Base-by-base conservation (phyloP, 2,797 vertebrate genomes). In the Phrynocephalus vlangalii region DNA sequence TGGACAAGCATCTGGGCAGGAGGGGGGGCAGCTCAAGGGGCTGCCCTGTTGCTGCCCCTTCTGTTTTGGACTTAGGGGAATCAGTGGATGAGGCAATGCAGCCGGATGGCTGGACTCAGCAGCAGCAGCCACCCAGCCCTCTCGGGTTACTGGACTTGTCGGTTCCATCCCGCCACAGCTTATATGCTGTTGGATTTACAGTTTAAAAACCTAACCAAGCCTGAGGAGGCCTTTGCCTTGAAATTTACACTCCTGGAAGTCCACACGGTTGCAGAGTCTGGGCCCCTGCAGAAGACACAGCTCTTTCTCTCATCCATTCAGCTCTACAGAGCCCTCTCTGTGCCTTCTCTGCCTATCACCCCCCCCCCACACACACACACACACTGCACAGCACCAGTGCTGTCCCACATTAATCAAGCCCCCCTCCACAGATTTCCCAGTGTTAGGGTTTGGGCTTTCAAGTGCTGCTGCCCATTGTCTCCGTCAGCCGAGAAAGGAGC, bases 201-300 rank as follows among this genome's bases (percentile, higher is more conserved):
- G 73, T 84, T 44, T 44, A 44, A 44, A 44, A 44, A 44, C 38
- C 38, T 44, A 44, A 44, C 38, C 75, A 66, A 76, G 7, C 22
- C 3, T 48, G 73, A 22, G 0, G 1, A 38, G 10, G 9, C 5
- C 22, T 28, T 5, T 13, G 2, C 24, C 10, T 67, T 11, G 24
- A 2, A 3, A 0, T 75, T 20, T 18, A 48, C 13, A 3, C 28
- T 9, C 18, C 9, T 10, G 2, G 18, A 1, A 13, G 1, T 11
- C 1, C 2, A 8, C 3, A 2, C 4, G 6, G 44, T 8, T 22
- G 48, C 20, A 44, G 66, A 68, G 9, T 2, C 26, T 28, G 3
- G 66, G 26, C 26, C 38, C 26, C 5, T 50, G 44, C 7, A 26
- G 67, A 15, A 48, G 33, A 28, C 24, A 20, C 33, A 67, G 6